Evolutionary conservation across 2,888 invertebrate species (phyloP), one percentile per base, ranked within the genome.

Genomic region (Biston stratarius): DNA sequence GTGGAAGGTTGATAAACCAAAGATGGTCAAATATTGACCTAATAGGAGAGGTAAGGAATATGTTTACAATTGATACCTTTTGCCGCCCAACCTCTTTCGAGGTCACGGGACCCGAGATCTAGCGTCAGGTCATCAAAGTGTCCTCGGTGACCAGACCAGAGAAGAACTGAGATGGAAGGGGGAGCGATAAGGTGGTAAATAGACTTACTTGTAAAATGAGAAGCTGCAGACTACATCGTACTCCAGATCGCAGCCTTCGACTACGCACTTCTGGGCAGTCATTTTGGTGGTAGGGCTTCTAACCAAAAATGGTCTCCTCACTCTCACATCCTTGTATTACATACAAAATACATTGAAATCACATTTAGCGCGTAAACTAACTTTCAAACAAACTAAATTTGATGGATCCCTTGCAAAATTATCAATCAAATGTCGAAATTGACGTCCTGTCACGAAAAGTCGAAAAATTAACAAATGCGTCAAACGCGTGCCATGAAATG

Each of bases 371-470:
- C 91, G 87, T 84, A 92, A 92, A 91, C 90, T 87, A 90, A 89
- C 91, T 93, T 92, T 91, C 92, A 92, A 92, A 92, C 93, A 92
- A 92, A 92, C 92, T 92, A 92, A 90, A 79, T 89, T 92, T 93
- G 93, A 94, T 93, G 89, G 90, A 79, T 90, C 92, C 91, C 88
- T 88, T 87, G 86, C 89, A 92, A 92, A 94, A 93, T 93, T 94
- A 93, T 94, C 93, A 94, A 92, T 93, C 93, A 94, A 94, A 94
- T 90, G 93, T 94, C 93, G 91, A 91, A 93, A 94, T 91, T 94
- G 93, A 94, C 93, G 92, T 93, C 89, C 92, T 92, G 93, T 94
- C 93, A 94, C 91, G 91, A 92, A 93, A 93, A 92, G 92, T 91
- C 91, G 90, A 92, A 92, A 89, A 87, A 83, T 89, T 88, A 86